Conservation (phyloP, 1,140 invertebrate genomes). For the Apis florea region DNA sequence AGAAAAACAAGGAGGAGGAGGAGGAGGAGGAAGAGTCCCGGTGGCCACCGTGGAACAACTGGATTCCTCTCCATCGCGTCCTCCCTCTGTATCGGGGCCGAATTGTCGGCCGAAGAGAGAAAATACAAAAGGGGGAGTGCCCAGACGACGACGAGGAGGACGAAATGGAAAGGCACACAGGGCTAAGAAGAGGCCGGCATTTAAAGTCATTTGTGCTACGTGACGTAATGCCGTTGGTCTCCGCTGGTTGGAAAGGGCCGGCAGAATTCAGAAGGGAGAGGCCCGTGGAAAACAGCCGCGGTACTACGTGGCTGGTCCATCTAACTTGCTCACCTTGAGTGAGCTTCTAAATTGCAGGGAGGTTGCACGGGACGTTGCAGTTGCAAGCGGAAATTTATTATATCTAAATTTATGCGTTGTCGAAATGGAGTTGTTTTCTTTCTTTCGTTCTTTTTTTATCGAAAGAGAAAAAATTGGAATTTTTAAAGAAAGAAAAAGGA, state of each 20-base stretch:
- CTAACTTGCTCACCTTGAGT: too few relatives aligned
- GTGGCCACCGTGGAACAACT: constrained; percentile 6
- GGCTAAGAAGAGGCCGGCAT: constrained; percentile 22
- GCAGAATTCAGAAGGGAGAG: neutral
- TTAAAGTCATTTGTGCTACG: constrained; percentile 50
- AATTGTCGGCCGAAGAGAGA: constrained; percentile 35
- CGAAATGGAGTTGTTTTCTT: too few relatives aligned
- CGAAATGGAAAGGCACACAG: constrained; percentile 43
- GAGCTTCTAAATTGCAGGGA: too few relatives aligned
- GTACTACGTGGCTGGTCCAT: neutral
- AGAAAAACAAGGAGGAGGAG: neutral
- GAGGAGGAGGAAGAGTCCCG: neutral
- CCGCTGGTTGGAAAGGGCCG: neutral
- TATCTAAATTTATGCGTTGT: too few relatives aligned
- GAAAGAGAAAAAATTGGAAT: too few relatives aligned
- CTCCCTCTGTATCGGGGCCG: neutral
- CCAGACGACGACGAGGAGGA: neutral
- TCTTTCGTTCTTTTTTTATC: too few relatives aligned
- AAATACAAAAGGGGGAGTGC: constrained; percentile 39
- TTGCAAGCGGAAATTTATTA: too few relatives aligned
- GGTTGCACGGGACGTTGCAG: too few relatives aligned
- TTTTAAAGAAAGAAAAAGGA: too few relatives aligned
- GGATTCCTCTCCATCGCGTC: constrained; percentile 15
- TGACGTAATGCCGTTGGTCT: constrained; percentile 46
- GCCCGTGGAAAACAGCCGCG: constrained; percentile 7